These are phyloP conservation scores for Dendronephthya gigantea DNA, from an alignment of 64 coral and sea anemone species.

Conservation along the genomic window DNA sequence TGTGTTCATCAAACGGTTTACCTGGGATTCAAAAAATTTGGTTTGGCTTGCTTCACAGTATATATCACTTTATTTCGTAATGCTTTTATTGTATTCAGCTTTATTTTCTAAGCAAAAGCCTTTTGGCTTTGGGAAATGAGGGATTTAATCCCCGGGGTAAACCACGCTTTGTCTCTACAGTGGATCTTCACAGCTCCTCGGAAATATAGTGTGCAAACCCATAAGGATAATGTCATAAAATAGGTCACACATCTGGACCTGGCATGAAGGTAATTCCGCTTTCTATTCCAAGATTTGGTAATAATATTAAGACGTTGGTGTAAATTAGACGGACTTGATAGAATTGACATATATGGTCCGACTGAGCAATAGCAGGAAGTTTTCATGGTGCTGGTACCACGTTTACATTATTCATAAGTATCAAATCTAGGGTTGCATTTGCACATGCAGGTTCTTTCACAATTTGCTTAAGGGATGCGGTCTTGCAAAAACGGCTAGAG, in stretches of 20 bases:
- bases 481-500: background rate
- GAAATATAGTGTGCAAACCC: background rate
- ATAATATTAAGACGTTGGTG: no score
- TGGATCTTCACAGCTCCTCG: background rate
- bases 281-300: no score
- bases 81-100: background rate
- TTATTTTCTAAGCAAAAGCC: background rate
- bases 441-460: background rate
- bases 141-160: no score
- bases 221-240: conserved; percentile 9
- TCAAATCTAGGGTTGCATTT: conserved; percentile 19
- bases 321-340: no score
- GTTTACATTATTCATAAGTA: conserved; percentile 10
- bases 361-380: conserved; percentile 5
- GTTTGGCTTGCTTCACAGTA: background rate
- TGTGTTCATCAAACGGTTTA: background rate
- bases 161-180: conserved; percentile 26
- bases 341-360: no score
- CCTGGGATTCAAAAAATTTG: background rate
- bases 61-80: background rate
- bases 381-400: conserved; percentile 22
- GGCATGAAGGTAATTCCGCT: background rate
- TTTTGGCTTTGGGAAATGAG: no score
- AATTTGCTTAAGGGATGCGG: conserved; percentile 25
- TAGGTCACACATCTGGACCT: background rate